Percentiles rank a stretch among this genome's conserved stretches.
phyloP scores from a whole-genome alignment of 2,797 vertebrate species.

The Erethizon dorsatum region DNA sequence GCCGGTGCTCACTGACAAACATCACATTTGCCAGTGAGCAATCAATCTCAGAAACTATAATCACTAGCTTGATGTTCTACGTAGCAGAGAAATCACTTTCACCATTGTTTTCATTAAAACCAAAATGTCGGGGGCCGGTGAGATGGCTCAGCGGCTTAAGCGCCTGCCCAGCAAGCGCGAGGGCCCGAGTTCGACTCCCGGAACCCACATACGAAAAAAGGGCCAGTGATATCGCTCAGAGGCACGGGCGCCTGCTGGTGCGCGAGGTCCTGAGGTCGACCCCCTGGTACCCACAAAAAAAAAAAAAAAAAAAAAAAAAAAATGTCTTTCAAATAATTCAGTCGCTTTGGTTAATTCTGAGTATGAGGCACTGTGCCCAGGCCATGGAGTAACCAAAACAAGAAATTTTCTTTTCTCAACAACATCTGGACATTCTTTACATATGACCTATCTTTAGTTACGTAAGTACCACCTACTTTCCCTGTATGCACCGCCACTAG shows the following conservation, averaged over 20 bases:
- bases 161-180: too few species aligned
- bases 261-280: too few species aligned
- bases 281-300: too few species aligned
- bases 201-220: too few species aligned
- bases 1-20: not conserved
- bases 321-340: not conserved
- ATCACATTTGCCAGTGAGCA: not conserved
- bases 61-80: not conserved
- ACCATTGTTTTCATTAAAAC: not conserved
- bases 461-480: too few species aligned
- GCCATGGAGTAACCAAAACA: not conserved
- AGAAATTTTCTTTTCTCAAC: not conserved
- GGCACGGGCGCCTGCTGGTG: too few species aligned
- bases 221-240: too few species aligned
- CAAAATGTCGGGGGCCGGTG: too few species aligned
- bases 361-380: not conserved
- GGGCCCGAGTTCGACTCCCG: too few species aligned
- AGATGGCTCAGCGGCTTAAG: too few species aligned
- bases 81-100: not conserved
- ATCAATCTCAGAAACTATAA: slow-evolving; percentile 9
- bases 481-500: fast-evolving
- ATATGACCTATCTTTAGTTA: not conserved
- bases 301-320: too few species aligned
- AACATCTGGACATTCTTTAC: not conserved
- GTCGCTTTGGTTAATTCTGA: not conserved